A percentile compares a stretch with the other conserved stretches of the same genome.
phyloP scores from a whole-genome alignment of 2,113 vertebrate genomes.

The Candoia aspera region DNA sequence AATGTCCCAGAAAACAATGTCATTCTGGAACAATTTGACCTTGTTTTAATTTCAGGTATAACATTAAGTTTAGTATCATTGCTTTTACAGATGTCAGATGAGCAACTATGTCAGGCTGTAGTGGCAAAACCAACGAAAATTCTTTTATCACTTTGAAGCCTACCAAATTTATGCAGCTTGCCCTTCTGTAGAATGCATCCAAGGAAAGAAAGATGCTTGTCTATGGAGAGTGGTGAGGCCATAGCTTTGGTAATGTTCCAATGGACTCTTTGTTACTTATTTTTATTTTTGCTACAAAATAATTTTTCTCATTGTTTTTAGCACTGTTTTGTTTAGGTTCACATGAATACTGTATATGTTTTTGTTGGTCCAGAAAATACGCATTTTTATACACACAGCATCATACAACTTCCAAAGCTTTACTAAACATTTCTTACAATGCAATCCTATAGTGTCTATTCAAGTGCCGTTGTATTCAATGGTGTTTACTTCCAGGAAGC shows the following conservation, averaged over 20 bases:
- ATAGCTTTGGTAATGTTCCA: neutral
- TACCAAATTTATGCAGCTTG: neutral
- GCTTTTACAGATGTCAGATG: neutral
- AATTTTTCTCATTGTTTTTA: neutral
- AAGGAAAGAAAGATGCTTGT: neutral
- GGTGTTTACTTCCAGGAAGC: neutral
- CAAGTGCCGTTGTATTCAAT: neutral
- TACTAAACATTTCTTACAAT: slow-evolving; percentile 3
- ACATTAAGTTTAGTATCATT: neutral
- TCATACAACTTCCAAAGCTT: slow-evolving; percentile 24
- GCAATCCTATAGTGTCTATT: neutral
- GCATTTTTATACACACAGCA: neutral
- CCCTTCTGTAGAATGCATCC: neutral
- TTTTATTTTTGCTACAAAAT: neutral
- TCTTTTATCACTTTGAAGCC: neutral
- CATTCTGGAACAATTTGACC: neutral
- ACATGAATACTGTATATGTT: neutral
- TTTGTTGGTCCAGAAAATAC: neutral
- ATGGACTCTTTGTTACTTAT: neutral
- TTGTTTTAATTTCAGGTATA: neutral
- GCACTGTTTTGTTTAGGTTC: neutral
- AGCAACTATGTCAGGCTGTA: neutral
- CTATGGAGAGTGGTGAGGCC: neutral
- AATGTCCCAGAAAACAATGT: neutral
- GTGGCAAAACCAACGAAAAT: neutral